Evolutionary conservation across 2,797 vertebrate genomes (phyloP).

Genomic region (Anableps anableps): DNA sequence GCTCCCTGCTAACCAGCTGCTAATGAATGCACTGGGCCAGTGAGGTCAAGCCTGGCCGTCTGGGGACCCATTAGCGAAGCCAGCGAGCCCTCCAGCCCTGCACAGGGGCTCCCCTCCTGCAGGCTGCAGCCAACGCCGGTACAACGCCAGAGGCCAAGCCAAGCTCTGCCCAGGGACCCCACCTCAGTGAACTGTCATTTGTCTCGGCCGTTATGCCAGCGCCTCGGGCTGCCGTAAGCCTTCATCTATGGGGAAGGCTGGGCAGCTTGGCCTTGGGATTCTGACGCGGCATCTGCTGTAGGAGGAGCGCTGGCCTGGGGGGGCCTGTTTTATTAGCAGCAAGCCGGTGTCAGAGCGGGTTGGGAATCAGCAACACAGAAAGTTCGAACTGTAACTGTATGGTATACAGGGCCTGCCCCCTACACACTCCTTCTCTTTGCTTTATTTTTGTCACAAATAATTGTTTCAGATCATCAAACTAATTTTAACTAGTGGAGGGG

Average conservation of each 20-base stretch:
- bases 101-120: conserved; percentile 56
- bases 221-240: conserved; percentile 69
- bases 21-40: conserved; percentile 77
- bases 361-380: neutral
- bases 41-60: conserved; percentile 75
- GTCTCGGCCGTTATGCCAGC: conserved; percentile 64
- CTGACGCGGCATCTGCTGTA: conserved; percentile 15
- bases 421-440: neutral
- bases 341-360: neutral
- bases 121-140: conserved; percentile 53
- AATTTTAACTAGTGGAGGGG: neutral
- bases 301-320: neutral
- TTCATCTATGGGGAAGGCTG: conserved; percentile 69
- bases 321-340: conserved; percentile 13
- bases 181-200: conserved; percentile 77
- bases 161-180: conserved; percentile 64
- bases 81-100: conserved; percentile 40
- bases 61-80: conserved; percentile 79
- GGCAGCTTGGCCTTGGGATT: conserved; percentile 44
- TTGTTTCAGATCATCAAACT: neutral
- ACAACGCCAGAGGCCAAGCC: conserved; percentile 55
- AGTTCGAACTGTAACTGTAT: conserved; percentile 47
- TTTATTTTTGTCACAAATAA: neutral
- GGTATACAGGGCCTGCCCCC: conserved; percentile 10
- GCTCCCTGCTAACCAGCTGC: conserved; percentile 64